Evolutionary conservation across 2,888 invertebrate species (phyloP).

Genomic region (Pristionchus fissidentatus): DNA sequence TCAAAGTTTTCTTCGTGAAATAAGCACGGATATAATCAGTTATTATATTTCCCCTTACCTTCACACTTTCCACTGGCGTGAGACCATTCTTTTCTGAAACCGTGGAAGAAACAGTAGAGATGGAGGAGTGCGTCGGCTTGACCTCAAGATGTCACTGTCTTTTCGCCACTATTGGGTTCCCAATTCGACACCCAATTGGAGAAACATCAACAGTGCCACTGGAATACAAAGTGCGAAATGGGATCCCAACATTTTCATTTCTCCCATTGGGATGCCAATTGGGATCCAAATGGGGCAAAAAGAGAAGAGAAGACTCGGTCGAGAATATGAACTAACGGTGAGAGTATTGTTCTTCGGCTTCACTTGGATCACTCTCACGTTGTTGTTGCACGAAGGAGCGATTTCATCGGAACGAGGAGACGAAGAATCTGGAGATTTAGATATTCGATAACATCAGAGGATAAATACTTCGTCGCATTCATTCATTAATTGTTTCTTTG

Average conservation of each 20-base stretch:
- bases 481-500: too few relatives aligned
- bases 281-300: too few relatives aligned
- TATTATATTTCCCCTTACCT: neutral
- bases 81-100: conserved; percentile 12
- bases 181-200: too few relatives aligned
- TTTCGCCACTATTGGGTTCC: neutral
- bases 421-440: neutral
- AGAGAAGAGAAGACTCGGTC: too few relatives aligned
- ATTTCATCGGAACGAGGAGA: conserved; percentile 1
- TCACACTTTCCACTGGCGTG: conserved; percentile 41
- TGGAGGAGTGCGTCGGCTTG: neutral
- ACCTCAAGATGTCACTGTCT: neutral
- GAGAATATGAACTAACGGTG: conserved; percentile 24
- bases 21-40: too few relatives aligned
- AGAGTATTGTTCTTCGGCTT: conserved; percentile 52
- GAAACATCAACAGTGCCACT: too few relatives aligned
- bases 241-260: too few relatives aligned
- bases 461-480: too few relatives aligned
- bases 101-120: conserved; percentile 4
- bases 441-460: neutral
- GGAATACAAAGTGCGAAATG: too few relatives aligned
- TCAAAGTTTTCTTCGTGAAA: too few relatives aligned
- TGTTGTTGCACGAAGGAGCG: neutral
- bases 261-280: too few relatives aligned
- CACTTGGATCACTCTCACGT: conserved; percentile 53